Percentiles rank a stretch among this genome's conserved stretches.
Evolutionary conservation across 1,140 invertebrate genomes (phyloP).

Genomic region (Drosophila trapezifrons): DNA sequence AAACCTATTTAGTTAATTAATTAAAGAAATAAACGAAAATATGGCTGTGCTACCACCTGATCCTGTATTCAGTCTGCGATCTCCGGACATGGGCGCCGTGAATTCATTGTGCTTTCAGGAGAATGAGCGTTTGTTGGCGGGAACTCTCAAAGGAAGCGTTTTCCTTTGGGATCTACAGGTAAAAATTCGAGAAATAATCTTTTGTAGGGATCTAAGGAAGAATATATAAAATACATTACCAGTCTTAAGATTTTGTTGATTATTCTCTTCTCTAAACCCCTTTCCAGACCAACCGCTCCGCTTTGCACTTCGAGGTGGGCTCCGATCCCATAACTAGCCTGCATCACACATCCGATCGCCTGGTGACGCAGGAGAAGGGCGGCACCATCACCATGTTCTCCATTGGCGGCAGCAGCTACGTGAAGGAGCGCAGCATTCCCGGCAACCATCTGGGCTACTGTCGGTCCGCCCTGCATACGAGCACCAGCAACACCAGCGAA

Average conservation of each 20-base stretch:
- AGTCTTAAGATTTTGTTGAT: no score
- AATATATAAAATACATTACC: no score
- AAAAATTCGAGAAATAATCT: background rate
- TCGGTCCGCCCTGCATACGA: slow-evolving; percentile 86
- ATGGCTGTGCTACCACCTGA: slow-evolving; percentile 87
- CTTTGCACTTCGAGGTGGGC: slow-evolving; percentile 75
- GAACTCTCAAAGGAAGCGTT: slow-evolving; percentile 88
- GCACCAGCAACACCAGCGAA: slow-evolving; percentile 84
- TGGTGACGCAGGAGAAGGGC: slow-evolving; percentile 89
- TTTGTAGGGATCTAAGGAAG: no score
- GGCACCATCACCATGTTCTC: slow-evolving; percentile 88
- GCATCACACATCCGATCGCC: slow-evolving; percentile 83
- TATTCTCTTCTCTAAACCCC: no score
- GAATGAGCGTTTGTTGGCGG: slow-evolving; percentile 88
- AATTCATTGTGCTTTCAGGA: slow-evolving; percentile 88
- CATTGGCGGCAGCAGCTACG: slow-evolving; percentile 86
- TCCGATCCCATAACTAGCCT: slow-evolving; percentile 71
- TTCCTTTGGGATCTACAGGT: slow-evolving; percentile 90
- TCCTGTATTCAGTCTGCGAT: slow-evolving; percentile 88
- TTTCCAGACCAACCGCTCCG: slow-evolving; percentile 74
- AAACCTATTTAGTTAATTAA: slow-evolving; percentile 16
- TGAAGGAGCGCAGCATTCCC: slow-evolving; percentile 85
- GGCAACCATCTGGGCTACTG: slow-evolving; percentile 88
- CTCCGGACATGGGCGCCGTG: slow-evolving; percentile 88
- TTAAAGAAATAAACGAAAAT: slow-evolving; percentile 9